Evolutionary conservation across 2,888 invertebrate genomes (phyloP), one percentile per base, ranked within the genome.

Genomic region (Drosophila pseudotalamancana): DNA sequence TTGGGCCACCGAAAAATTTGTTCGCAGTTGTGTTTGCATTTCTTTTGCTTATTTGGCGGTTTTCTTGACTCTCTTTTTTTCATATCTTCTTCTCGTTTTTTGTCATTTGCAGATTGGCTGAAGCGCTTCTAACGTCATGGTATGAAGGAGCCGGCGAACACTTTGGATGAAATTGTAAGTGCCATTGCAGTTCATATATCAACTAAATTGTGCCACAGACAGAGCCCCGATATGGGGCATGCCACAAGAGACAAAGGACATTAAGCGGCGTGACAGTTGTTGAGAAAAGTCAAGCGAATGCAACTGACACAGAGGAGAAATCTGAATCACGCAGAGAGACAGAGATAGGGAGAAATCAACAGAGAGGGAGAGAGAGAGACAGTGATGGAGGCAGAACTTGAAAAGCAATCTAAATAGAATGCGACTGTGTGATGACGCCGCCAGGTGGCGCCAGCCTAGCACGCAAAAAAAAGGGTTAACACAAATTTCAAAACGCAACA

Each of bases 71-170:
- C 45, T 45, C 48, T 37, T 51, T 51, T 46, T 14, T 61, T 43
- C 25, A 23, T 40, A 14, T 40, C 42, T 53, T 49, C 45, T 40
- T 39, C 31, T 66, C 57, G 72, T 62, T 82, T 79, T 75, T 88
- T 89, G 89, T 86, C 92, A 89, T 94, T 94, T 63, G 48, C 93
- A 95, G 95, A 94, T 93, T 88, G 80, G 70, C 69, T 67, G 87
- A 72, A 94, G 93, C 92, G n/a, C n/a, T n/a, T 94, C 77, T 56
- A 87, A 94, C 92, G 95, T 94, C 94, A 95, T 95, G 95, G 95
- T 95, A 95, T 95, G 95, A 95, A 95, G 95, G 95, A 95, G 94
- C 95, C 95, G 93, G 95, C 95, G 93, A 95, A 95, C 93, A 94
- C 95, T 93, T 94, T 95, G 92, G 95, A 95, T 93, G 95, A 95